Percentiles rank a stretch among this genome's conserved stretches.
These are phyloP conservation scores for Uloborus diversus DNA, from an alignment of 1,140 invertebrate species.

Conservation along the genomic window DNA sequence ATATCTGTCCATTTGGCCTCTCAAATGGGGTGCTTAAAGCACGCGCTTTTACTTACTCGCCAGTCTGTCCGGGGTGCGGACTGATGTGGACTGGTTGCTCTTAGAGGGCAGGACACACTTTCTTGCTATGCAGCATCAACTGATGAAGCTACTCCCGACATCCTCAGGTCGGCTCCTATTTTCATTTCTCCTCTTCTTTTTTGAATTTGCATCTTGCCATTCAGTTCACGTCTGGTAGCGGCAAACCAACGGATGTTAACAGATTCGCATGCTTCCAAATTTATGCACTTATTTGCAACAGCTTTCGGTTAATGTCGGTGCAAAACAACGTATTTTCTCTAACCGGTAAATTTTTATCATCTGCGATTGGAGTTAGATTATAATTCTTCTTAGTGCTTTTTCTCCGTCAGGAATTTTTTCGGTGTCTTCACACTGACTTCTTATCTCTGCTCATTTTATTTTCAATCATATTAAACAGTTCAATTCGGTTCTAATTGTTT, in stretches of 20 bases:
- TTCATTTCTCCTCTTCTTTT: neutral
- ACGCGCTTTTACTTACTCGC: conserved; percentile 12
- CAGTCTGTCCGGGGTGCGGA: neutral
- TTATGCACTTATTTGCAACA: neutral
- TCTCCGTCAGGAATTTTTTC: no score
- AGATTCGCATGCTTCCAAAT: neutral
- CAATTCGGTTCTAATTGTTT: no score
- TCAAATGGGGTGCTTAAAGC: conserved; percentile 20
- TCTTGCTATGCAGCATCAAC: conserved; percentile 23
- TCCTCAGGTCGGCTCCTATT: neutral
- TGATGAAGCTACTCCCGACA: conserved; percentile 13
- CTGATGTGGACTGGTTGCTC: neutral
- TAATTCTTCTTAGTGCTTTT: no score
- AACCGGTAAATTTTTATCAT: no score
- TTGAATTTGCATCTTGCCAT: neutral
- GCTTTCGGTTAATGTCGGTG: no score
- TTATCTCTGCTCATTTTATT: no score
- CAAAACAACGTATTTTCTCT: no score
- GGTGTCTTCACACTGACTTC: no score
- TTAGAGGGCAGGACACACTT: neutral
- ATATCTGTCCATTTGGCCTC: conserved; percentile 39
- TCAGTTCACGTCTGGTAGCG: conserved; percentile 6
- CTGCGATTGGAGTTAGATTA: no score
- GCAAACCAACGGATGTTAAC: neutral
- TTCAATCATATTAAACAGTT: no score